A percentile compares a stretch with the other conserved stretches of the same genome.
Conservation (phyloP, 2,888 invertebrate species). For the Caenorhabditis wallacei region DNA sequence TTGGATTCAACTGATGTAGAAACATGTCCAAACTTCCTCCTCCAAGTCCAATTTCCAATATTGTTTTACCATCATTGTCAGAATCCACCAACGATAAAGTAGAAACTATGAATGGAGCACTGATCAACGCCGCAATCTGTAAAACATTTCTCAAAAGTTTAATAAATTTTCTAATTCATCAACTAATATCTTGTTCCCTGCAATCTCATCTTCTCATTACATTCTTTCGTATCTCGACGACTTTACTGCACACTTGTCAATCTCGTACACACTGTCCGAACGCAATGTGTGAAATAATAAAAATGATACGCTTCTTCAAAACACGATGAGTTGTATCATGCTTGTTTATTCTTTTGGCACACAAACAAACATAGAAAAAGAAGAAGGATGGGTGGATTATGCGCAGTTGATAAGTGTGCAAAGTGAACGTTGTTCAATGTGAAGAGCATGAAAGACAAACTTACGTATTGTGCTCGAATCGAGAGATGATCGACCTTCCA, state of each 20-base stretch:
- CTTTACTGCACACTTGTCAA: constrained; percentile 35
- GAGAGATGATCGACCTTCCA: constrained; percentile 68
- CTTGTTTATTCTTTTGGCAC: constrained; percentile 39
- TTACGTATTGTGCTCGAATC: constrained; percentile 68
- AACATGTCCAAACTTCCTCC: constrained; percentile 81
- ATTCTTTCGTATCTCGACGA: constrained; percentile 25
- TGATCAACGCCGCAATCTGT: constrained; percentile 67
- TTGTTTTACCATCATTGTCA: constrained; percentile 51
- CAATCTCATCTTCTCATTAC: constrained; percentile 35
- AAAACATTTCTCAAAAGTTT: constrained; percentile 8
- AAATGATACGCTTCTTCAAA: constrained; percentile 49
- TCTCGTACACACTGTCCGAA: constrained; percentile 36
- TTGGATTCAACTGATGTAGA: constrained; percentile 71
- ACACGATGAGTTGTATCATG: constrained; percentile 49
- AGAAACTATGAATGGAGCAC: constrained; percentile 66
- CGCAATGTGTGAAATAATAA: constrained; percentile 59
- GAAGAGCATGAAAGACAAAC: constrained; percentile 51
- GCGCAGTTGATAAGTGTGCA: constrained; percentile 54
- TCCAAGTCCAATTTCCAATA: constrained; percentile 76
- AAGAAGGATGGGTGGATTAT: constrained; percentile 35
- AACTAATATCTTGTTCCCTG: constrained; percentile 1
- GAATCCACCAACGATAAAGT: constrained; percentile 60
- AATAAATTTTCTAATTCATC: not conserved
- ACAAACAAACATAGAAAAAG: constrained; percentile 18
- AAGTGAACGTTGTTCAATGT: constrained; percentile 34